Percentiles rank a stretch among this genome's conserved stretches.
Conservation (phyloP, 2,888 invertebrate species). For the Tolmerus cingulatus region DNA sequence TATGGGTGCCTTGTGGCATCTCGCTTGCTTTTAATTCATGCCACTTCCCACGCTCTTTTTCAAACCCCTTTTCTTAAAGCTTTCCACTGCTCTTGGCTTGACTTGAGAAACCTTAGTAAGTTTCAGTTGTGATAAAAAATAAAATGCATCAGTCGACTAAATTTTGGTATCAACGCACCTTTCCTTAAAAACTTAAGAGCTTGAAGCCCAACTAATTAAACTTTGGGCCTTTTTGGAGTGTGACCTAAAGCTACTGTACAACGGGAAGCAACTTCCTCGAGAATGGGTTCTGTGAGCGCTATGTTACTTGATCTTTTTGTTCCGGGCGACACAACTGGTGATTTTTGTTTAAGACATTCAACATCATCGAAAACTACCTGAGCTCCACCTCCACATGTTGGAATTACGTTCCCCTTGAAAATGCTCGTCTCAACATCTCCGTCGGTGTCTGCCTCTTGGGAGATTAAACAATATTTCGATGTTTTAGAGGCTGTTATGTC, state of each 20-base stretch:
- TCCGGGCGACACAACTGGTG: slow-evolving; percentile 69
- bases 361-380: slow-evolving; percentile 96
- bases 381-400: slow-evolving; percentile 93
- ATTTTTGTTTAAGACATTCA: slow-evolving; percentile 84
- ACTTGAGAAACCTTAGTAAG: too few relatives aligned
- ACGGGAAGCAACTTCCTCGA: slow-evolving; percentile 58
- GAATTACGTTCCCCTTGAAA: slow-evolving; percentile 93
- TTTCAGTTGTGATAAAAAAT: background rate
- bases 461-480: slow-evolving; percentile 90
- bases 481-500: slow-evolving; percentile 74
- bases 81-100: too few relatives aligned
- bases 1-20: too few relatives aligned
- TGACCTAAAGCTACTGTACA: slow-evolving; percentile 63
- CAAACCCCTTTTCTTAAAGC: too few relatives aligned
- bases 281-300: slow-evolving; percentile 45
- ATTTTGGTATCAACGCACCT: too few relatives aligned
- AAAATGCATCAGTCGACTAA: background rate
- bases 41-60: too few relatives aligned
- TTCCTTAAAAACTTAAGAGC: background rate
- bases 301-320: slow-evolving; percentile 61
- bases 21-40: too few relatives aligned
- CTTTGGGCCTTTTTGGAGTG: slow-evolving; percentile 60
- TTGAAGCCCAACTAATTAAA: slow-evolving; percentile 50
- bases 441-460: slow-evolving; percentile 90
- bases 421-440: slow-evolving; percentile 93